phyloP scores from a whole-genome alignment of 1,140 invertebrate species.

The Drosophila virilis region DNA sequence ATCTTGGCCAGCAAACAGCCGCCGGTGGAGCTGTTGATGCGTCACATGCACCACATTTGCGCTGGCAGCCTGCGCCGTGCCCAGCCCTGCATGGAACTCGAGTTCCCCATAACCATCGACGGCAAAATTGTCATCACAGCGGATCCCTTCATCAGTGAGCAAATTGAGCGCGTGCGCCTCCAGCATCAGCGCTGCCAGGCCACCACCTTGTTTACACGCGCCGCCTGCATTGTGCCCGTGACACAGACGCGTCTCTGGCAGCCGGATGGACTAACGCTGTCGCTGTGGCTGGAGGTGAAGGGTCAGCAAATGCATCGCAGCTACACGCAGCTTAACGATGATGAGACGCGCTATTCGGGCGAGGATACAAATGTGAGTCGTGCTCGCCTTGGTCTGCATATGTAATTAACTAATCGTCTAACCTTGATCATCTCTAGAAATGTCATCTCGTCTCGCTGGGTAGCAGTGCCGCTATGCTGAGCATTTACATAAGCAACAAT shows the following conservation, averaged over 20 bases:
- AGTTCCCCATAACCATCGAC: slow-evolving; percentile 75
- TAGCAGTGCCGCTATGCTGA: slow-evolving; percentile 75
- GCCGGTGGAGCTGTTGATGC: slow-evolving; percentile 72
- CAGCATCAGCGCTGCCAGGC: slow-evolving; percentile 68
- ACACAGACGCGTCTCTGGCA: slow-evolving; percentile 73
- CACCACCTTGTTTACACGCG: slow-evolving; percentile 70
- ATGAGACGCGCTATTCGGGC: slow-evolving; percentile 68
- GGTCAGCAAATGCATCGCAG: slow-evolving; percentile 63
- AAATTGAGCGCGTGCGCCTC: slow-evolving; percentile 71
- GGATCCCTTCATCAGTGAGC: slow-evolving; percentile 57
- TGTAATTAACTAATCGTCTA: neutral
- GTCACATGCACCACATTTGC: slow-evolving; percentile 73
- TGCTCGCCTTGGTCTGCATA: too few relatives aligned
- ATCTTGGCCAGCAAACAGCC: slow-evolving; percentile 75
- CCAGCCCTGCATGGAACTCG: slow-evolving; percentile 71
- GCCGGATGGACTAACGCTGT: slow-evolving; percentile 70
- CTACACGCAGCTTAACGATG: slow-evolving; percentile 64
- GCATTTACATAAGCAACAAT: slow-evolving; percentile 73
- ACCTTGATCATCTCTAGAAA: slow-evolving; percentile 41
- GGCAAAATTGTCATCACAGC: slow-evolving; percentile 74
- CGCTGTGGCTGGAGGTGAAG: slow-evolving; percentile 77
- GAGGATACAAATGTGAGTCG: slow-evolving; percentile 65
- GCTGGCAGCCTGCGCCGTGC: slow-evolving; percentile 52
- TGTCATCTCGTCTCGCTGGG: slow-evolving; percentile 76
- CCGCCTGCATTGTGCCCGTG: slow-evolving; percentile 76